Base-by-base conservation (phyloP, 2,797 vertebrate species). In the Clarias pachynema region DNA sequence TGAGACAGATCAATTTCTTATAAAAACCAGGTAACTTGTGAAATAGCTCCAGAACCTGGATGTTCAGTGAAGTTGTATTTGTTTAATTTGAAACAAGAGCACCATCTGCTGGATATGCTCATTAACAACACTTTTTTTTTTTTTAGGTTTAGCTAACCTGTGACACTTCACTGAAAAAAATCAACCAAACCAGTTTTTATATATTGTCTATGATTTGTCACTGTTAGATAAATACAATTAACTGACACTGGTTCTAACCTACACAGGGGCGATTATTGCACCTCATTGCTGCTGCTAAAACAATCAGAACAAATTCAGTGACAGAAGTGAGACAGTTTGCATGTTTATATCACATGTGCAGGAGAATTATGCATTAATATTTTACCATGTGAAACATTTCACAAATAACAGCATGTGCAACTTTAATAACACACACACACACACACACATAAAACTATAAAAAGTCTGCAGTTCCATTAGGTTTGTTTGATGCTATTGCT, bases 31-130 rank as follows among this genome's bases (percentile, higher is more conserved):
- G 2, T 59, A 24, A 59, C 53, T 37, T 78, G 29, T 37, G 26
- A 34, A 37, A 59, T 8, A 34, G 10, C 57, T 60, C 57, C 56
- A 20, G 8, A 26, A 2, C 7, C 68, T 63, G 68, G 7, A 72
- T 24, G 0, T 8, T 22, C n/a, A 70, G 5, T 57, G 31, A 15
- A 40, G 31, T 15, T 26, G 12, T 44, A 37, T 34, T 57, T 80
- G 60, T 44, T 49, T 49, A 7, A 86, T 49, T 82, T 62, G 72
- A 62, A 75, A 34, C 80, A 82, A 82, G 53, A 31, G 26, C 72
- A 5, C 85, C 85, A 78, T 53, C 85, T 86, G 80, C 53, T 86
- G 85, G 62, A 60, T 44, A 34, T n/a, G 10, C 62, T 34, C 53
- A 34, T 20, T 69, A 60, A 69, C 62, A 60, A 53, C 79, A 57